Evolutionary conservation across 2,113 vertebrate species (phyloP), one percentile per base, ranked within the genome.

Genomic region (Lucifuga dentata): DNA sequence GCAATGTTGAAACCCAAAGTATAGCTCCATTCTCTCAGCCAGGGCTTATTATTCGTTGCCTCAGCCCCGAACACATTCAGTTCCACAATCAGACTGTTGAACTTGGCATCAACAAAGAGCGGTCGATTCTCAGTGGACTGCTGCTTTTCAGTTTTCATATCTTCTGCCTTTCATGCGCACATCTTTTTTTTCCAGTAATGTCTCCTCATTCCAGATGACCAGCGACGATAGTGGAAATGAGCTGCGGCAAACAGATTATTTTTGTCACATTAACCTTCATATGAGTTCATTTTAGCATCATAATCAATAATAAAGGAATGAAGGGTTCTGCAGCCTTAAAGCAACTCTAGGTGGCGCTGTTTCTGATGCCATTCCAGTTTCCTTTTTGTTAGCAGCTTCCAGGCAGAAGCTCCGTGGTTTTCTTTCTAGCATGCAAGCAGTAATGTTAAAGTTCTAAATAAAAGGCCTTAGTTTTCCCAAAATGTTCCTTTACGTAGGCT

Each of bases 81-180:
- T 86, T 89, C 82, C 57, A 65, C 81, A 60, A 63, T 89, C 82
- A 73, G 80, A 81, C 66, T 85, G 78, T 76, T 86, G 75, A 86
- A 85, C 80, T 77, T 64, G 76, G 69, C 68, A 58, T 80, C 65
- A 85, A 86, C 73, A 88, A 82, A 77, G 61, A 78, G 45, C 41
- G 63, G 72, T 46, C 72, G 43, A 26, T 56, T 70, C 78, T 76
- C 73, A 29, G 49, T 12, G 56, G 86, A 81, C 53, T 19, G 16
- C 52, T 49, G 63, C 76, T 60, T 61, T 66, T 61, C 60, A n/a
- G n/a, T 48, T 26, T 16, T 58, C 63, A 68, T 51, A 49, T 78
- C 62, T 24, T 55, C 49, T 29, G 66, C 69, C 65, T 62, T 55
- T 64, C 35, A 20, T 29, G 74, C 50, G 2, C 24, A 56, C 2